Evolutionary conservation across 2,113 vertebrate species (phyloP), one percentile per base, ranked within the genome.

Genomic region (Sinosuthora webbiana): DNA sequence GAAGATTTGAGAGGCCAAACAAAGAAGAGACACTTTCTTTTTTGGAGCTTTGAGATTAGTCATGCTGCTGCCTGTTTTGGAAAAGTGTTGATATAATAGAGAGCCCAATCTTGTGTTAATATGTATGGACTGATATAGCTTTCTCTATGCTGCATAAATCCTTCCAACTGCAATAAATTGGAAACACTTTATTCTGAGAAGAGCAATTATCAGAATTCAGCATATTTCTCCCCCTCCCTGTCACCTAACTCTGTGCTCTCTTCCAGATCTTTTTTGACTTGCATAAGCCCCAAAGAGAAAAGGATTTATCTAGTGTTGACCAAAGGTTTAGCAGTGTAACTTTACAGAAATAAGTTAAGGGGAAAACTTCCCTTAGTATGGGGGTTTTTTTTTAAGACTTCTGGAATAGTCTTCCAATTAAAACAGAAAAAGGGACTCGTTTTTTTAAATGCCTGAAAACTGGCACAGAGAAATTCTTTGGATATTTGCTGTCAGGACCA

Each of bases 11-110:
- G 71, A 93, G 41, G 64, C 64, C 75, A 93, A 93, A 95, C 44
- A 78, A 92, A 93, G 39, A 87, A 45, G 41, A 89, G 41, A 64
- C 2, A 7, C n/a, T 95, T 95, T 83, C 50, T 75, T 87, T 86
- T 95, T 87, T 75, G 39, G 79, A 87, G 90, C 90, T 94, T 90
- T 92, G 90, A 94, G 92, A 92, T 96, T 96, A 97, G 94, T 97
- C 93, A 95, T 64, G 83, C 94, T 94, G 83, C 93, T 83, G 86
- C 74, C 92, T 96, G 94, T 93, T 96, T 95, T 67, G 69, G 93
- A 70, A 60, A 83, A 96, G 41, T 39, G 60, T 86, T 92, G 93
- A 81, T 96, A 90, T 87, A 96, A 95, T 81, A 95, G 78, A 94
- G 30, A 95, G 31, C n/a, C 80, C 92, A 93, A 94, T 96, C 88